These are phyloP conservation scores for Melanotaenia pygmaea DNA, from an alignment of 2,797 vertebrate species.

Conservation along the genomic window DNA sequence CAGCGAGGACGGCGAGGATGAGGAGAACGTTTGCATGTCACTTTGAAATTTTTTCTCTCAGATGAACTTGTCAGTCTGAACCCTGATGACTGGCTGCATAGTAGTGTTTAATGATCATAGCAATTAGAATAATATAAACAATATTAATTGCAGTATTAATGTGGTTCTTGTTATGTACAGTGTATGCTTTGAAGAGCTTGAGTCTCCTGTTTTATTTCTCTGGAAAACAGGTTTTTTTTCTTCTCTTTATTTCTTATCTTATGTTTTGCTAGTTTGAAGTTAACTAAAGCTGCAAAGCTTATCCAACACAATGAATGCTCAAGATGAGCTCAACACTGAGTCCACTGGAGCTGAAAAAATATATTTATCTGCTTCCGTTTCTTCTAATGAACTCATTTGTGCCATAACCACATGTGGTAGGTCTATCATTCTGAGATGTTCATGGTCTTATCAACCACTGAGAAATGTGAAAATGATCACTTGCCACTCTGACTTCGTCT, in stretches of 20 bases:
- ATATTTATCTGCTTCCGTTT: conserved; percentile 32
- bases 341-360: conserved; percentile 25
- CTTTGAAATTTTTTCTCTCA: conserved; percentile 55
- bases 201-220: conserved; percentile 52
- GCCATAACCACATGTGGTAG: conserved; percentile 28
- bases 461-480: conserved; percentile 40
- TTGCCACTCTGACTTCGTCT: conserved; percentile 30
- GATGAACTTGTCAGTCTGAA: conserved; percentile 64
- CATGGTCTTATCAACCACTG: conserved; percentile 21
- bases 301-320: conserved; percentile 31
- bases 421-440: conserved; percentile 14
- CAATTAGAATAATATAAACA: conserved; percentile 65
- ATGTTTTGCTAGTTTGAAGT: conserved; percentile 40
- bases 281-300: conserved; percentile 32
- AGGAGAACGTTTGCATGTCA: conserved; percentile 68
- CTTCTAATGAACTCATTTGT: conserved; percentile 36
- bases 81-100: conserved; percentile 61
- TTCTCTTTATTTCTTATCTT: no score
- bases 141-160: conserved; percentile 70
- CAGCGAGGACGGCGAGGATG: conserved; percentile 8
- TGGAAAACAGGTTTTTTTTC: conserved; percentile 27
- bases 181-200: conserved; percentile 64
- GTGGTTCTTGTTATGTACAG: conserved; percentile 72
- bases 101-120: conserved; percentile 68
- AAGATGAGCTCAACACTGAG: conserved; percentile 24